Conservation (phyloP, 2,797 vertebrate species). For the Chelmon rostratus region DNA sequence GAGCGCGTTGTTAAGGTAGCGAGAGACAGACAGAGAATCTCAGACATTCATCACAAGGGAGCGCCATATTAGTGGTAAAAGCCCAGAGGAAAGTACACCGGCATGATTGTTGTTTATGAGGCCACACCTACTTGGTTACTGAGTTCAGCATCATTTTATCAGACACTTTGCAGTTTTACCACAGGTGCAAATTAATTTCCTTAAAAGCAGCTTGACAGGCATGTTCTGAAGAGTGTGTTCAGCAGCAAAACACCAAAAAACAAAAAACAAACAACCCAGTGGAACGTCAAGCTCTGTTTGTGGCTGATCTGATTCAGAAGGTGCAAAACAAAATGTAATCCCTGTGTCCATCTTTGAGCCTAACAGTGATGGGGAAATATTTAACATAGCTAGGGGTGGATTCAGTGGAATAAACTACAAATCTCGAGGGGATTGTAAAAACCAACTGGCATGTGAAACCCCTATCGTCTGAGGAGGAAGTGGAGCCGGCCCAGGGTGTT, state of each 20-base stretch:
- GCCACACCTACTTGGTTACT: constrained; percentile 33
- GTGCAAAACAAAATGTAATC: constrained; percentile 59
- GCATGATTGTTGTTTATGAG: constrained; percentile 37
- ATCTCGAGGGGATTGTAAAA: constrained; percentile 81
- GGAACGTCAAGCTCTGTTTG: constrained; percentile 5
- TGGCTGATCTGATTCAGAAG: constrained; percentile 40
- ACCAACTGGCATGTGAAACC: constrained; percentile 80
- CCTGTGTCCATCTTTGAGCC: constrained; percentile 33
- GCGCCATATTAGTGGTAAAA: constrained; percentile 45
- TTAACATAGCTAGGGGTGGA: constrained; percentile 77
- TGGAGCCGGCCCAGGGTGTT: constrained; percentile 79
- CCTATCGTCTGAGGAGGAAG: constrained; percentile 82
- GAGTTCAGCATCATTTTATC: constrained; percentile 48
- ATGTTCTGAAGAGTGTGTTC: neutral
- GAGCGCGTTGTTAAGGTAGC: constrained; percentile 59
- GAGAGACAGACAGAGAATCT: constrained; percentile 31
- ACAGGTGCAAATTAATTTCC: constrained; percentile 47
- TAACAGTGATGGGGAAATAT: constrained; percentile 65
- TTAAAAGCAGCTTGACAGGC: constrained; percentile 13
- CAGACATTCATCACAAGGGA: constrained; percentile 52
- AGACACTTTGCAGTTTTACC: constrained; percentile 47
- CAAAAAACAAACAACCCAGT: neutral
- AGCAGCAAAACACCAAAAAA: constrained; percentile 14
- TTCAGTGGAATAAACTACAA: constrained; percentile 79
- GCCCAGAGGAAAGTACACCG: constrained; percentile 37